These are phyloP conservation scores for Ischnura elegans DNA, from an alignment of 2,888 invertebrate genomes.

Conservation along the genomic window DNA sequence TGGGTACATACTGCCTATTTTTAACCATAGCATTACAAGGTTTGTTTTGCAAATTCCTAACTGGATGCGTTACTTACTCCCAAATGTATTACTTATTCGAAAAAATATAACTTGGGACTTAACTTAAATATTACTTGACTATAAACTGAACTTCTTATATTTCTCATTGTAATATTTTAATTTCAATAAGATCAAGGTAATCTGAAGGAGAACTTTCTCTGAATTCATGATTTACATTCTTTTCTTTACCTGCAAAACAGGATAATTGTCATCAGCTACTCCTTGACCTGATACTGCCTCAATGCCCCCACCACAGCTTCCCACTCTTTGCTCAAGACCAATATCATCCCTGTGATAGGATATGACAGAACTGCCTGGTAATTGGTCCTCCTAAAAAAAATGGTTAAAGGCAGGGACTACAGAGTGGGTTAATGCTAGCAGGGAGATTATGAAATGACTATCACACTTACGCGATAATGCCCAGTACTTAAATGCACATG, in stretches of 20 bases:
- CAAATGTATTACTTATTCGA: too few relatives aligned
- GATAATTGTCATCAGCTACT: conserved; percentile 56
- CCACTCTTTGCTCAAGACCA: conserved; percentile 58
- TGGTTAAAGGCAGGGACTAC: not conserved
- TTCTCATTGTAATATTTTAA: too few relatives aligned
- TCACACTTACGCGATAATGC: not conserved
- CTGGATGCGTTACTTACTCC: too few relatives aligned
- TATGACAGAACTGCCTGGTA: conserved; percentile 47
- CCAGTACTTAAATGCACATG: not conserved
- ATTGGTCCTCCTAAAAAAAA: conserved; percentile 61
- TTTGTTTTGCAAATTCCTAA: too few relatives aligned
- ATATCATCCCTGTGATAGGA: conserved; percentile 63
- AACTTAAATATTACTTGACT: too few relatives aligned
- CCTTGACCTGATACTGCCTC: conserved; percentile 50
- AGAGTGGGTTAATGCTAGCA: not conserved
- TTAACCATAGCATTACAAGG: too few relatives aligned
- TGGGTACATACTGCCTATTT: too few relatives aligned
- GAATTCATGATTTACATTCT: not conserved
- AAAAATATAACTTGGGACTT: too few relatives aligned
- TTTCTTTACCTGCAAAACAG: conserved; percentile 43
- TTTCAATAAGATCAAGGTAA: too few relatives aligned
- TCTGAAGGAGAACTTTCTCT: not conserved
- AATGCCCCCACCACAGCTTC: conserved; percentile 63
- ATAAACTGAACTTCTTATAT: too few relatives aligned
- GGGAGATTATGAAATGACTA: not conserved